Evolutionary conservation across 2,797 vertebrate genomes (phyloP), one percentile per base, ranked within the genome.

Genomic region (Podarcis siculus): DNA sequence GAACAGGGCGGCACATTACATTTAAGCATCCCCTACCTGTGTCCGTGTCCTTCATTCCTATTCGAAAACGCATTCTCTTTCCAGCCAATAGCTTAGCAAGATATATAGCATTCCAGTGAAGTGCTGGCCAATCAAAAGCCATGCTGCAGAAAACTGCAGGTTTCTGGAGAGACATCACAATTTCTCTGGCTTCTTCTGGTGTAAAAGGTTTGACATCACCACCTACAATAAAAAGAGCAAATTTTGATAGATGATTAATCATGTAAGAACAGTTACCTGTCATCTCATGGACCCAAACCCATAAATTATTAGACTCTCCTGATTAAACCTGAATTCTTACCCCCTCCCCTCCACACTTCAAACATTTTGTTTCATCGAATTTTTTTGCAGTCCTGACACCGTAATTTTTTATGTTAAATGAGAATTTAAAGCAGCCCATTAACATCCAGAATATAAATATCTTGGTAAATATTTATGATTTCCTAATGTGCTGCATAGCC

Each of bases 131-230:
- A 92, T 97, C 96, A 0, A 87, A 90, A 86, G 93, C 97, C 99
- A 99, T 99, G 93, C 97, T 95, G 89, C 93, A 94, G 96, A 99
- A 99, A 82, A 99, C 93, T 3, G 98, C 97, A 3, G 99, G 99
- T 79, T 97, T 97, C 92, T 97, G 96, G 77, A 99, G 95, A 89
- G 95, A 95, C 94, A 96, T 95, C 91, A 99, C 89, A 82, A 98
- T 97, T 94, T 94, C 97, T 92, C 93, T 96, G 35, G 95, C 95
- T 96, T 98, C 97, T 84, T 97, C 96, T 58, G 98, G 97, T 23
- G 96, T 96, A 94, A 99, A 99, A 32, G 98, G 98, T 92, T 98
- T 98, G 87, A 94, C 79, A 58, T 39, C 37, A 77, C 91, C 90
- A 95, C 88, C 97, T 97, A 89, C 1, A n/a, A 64, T 91, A 91